phyloP scores from a whole-genome alignment of 2,888 invertebrate genomes.

The Lamellibrachia satsuma region DNA sequence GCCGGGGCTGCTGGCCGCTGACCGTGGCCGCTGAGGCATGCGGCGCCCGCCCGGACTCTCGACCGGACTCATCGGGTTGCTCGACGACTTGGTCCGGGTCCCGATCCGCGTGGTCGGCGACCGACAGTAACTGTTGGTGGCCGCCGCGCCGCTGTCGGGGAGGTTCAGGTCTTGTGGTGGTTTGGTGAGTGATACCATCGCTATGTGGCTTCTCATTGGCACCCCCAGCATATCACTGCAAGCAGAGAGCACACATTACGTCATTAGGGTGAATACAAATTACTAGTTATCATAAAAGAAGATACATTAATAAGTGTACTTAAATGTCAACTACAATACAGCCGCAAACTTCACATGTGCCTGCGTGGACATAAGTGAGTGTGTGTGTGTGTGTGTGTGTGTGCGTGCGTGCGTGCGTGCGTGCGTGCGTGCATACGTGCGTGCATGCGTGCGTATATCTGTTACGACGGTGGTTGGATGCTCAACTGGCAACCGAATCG shows the following conservation, averaged over 20 bases:
- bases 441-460: no score
- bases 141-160: neutral
- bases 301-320: neutral
- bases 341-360: neutral
- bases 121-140: neutral
- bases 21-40: neutral
- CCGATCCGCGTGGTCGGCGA: neutral
- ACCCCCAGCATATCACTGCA: neutral
- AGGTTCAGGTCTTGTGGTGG: neutral
- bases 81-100: neutral
- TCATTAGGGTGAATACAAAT: neutral
- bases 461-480: no score
- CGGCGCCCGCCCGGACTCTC: conserved; percentile 6
- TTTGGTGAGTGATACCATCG: neutral
- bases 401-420: neutral
- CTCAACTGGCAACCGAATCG: no score
- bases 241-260: neutral
- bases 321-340: neutral
- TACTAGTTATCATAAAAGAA: neutral
- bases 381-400: no score
- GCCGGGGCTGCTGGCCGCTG: conserved; percentile 26
- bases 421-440: neutral
- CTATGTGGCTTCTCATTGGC: conserved; percentile 12
- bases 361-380: no score
- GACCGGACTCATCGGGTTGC: neutral